These are phyloP conservation scores for Paramisgurnus dabryanus DNA, from an alignment of 2,113 vertebrate species.

Conservation along the genomic window DNA sequence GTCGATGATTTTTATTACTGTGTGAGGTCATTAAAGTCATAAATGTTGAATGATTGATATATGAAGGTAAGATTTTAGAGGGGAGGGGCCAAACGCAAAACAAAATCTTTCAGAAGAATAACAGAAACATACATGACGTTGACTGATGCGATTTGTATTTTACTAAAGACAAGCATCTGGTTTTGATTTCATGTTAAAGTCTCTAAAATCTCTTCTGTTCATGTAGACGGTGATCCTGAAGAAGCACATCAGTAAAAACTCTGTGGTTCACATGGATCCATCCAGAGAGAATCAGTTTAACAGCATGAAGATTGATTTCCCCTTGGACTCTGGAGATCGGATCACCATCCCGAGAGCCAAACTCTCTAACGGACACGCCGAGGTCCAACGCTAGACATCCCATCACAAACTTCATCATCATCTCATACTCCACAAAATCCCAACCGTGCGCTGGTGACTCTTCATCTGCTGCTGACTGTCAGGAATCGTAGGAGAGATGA, in stretches of 20 bases:
- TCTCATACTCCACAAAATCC: conserved; percentile 51
- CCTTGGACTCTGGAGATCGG: conserved; percentile 70
- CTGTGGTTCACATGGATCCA: conserved; percentile 78
- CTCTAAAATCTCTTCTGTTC: conserved; percentile 2
- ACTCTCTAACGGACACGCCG: conserved; percentile 68
- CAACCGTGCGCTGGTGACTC: conserved; percentile 43
- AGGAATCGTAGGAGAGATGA: background rate
- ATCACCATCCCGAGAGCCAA: conserved; percentile 78
- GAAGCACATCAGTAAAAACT: conserved; percentile 79
- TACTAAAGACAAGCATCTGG: too few species aligned
- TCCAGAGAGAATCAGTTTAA: conserved; percentile 78
- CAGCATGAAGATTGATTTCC: conserved; percentile 74
- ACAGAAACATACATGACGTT: too few species aligned
- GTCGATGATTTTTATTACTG: background rate
- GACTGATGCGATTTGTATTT: too few species aligned
- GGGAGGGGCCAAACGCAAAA: too few species aligned
- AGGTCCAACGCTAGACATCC: conserved; percentile 64
- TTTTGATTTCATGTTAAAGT: conserved; percentile 3
- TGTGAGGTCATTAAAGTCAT: background rate
- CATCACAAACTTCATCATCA: conserved; percentile 38
- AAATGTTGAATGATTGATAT: background rate
- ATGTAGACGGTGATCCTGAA: conserved; percentile 77
- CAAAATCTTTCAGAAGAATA: too few species aligned
- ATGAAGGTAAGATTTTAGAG: background rate
- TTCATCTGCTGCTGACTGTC: conserved; percentile 45